A percentile compares a stretch with the other conserved stretches of the same genome.
Evolutionary conservation across 2,888 invertebrate genomes (phyloP).

Genomic region (Axea sp.): DNA sequence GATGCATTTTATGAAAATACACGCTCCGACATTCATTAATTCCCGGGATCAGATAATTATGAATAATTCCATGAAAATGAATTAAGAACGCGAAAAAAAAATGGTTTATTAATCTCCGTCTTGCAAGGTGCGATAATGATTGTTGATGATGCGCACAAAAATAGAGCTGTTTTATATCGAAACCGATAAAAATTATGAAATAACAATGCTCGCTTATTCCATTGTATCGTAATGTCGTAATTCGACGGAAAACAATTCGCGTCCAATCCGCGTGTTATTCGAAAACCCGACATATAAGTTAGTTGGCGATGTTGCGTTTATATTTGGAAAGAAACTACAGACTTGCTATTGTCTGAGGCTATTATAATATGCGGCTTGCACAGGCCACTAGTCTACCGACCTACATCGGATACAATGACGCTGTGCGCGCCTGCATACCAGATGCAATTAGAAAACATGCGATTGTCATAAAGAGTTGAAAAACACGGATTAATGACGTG

Average conservation of each 20-base stretch:
- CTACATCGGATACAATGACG: slow-evolving; percentile 74
- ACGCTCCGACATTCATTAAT: slow-evolving; percentile 45
- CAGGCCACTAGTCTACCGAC: slow-evolving; percentile 70
- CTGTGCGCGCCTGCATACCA: slow-evolving; percentile 49
- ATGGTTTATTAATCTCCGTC: slow-evolving; percentile 49
- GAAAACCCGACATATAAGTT: slow-evolving; percentile 52
- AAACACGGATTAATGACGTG: slow-evolving; percentile 30
- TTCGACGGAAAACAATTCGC: slow-evolving; percentile 53
- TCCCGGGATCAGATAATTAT: slow-evolving; percentile 36
- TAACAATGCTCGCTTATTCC: slow-evolving; percentile 29
- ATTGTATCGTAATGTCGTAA: slow-evolving; percentile 39
- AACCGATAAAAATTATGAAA: slow-evolving; percentile 39
- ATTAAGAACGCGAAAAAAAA: slow-evolving; percentile 41
- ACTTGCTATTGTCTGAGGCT: slow-evolving; percentile 69
- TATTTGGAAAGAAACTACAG: slow-evolving; percentile 40
- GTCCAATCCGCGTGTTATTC: slow-evolving; percentile 46
- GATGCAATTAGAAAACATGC: slow-evolving; percentile 56
- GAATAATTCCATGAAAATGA: slow-evolving; percentile 52
- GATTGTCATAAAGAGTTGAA: slow-evolving; percentile 36
- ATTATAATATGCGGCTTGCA: slow-evolving; percentile 71
- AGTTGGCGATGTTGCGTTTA: slow-evolving; percentile 49
- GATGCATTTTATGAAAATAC: slow-evolving; percentile 36
- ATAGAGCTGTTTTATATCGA: slow-evolving; percentile 46
- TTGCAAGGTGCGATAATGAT: slow-evolving; percentile 45
- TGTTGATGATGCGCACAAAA: slow-evolving; percentile 43